phyloP scores from a whole-genome alignment of 1,140 invertebrate genomes.

The Sitophilus oryzae region DNA sequence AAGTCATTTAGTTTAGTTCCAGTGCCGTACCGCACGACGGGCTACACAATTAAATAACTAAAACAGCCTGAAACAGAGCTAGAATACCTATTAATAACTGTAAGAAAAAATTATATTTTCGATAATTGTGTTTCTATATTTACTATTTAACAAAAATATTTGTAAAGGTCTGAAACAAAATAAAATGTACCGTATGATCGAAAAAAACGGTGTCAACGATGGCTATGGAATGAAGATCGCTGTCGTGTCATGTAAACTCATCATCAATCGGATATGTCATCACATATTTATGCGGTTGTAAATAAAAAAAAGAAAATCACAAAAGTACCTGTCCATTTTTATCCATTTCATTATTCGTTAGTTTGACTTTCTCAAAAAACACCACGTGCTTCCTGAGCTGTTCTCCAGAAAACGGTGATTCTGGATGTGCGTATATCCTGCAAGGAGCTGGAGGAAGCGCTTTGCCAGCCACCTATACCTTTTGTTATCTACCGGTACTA shows the following conservation, averaged over 20 bases:
- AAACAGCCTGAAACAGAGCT: no score
- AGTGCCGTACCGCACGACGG: neutral
- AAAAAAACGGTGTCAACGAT: no score
- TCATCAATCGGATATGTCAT: no score
- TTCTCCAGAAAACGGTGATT: constrained; percentile 94
- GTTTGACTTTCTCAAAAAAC: constrained; percentile 98
- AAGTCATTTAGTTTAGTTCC: neutral
- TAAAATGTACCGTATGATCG: no score
- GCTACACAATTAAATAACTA: no score
- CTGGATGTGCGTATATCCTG: constrained; percentile 93
- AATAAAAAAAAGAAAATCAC: constrained; percentile 27
- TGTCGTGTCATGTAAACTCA: no score
- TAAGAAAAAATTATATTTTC: no score
- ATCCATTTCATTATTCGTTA: constrained; percentile 99
- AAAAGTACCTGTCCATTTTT: constrained; percentile 97
- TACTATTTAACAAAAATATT: no score
- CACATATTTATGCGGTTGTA: neutral
- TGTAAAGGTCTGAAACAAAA: no score
- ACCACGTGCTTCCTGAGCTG: constrained; percentile 95
- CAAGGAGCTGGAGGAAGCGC: constrained; percentile 93
- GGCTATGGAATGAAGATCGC: no score
- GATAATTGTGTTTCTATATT: no score
- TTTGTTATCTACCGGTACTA: constrained; percentile 94
- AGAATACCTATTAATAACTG: no score
- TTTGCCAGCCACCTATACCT: constrained; percentile 97